A percentile compares a stretch with the other conserved stretches of the same genome.
Conservation (phyloP, 1,140 invertebrate genomes). For the Heliconius melpomene region DNA sequence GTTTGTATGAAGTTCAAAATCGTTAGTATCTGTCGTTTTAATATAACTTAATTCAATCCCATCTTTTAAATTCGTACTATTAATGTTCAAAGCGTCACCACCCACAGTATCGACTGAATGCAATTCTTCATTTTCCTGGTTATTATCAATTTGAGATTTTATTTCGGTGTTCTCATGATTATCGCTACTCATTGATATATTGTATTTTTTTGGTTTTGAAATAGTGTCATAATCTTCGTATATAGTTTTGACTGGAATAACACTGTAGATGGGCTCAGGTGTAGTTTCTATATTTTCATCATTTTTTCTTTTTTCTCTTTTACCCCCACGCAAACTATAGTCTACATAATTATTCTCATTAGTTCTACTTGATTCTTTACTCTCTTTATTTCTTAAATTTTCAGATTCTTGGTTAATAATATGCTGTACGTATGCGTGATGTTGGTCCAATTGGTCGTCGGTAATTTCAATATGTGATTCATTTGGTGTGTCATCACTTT, state of each 20-base stretch:
- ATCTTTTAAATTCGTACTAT: neutral
- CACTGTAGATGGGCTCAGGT: slow-evolving; percentile 22
- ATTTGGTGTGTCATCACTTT: slow-evolving; percentile 41
- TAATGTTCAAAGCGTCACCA: neutral
- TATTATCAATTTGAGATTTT: neutral
- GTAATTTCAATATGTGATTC: slow-evolving; percentile 46
- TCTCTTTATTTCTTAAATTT: slow-evolving; percentile 48
- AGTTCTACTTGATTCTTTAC: slow-evolving; percentile 21
- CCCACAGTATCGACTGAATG: neutral
- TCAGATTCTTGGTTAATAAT: slow-evolving; percentile 60
- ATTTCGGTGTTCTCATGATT: neutral
- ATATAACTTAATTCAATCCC: neutral
- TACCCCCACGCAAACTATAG: slow-evolving; percentile 43
- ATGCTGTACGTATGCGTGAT: slow-evolving; percentile 55
- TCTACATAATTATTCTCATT: slow-evolving; percentile 40
- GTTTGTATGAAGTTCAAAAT: neutral
- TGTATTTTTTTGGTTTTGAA: neutral
- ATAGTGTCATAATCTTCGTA: slow-evolving; percentile 29
- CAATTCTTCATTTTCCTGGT: neutral
- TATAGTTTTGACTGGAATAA: slow-evolving; percentile 43
- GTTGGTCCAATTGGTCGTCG: slow-evolving; percentile 56
- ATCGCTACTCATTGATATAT: neutral
- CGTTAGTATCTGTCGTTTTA: neutral
- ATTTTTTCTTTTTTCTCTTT: slow-evolving; percentile 38
- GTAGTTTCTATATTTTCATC: slow-evolving; percentile 22